Base-by-base conservation (phyloP, 2,113 vertebrate genomes). In the Paratilapia polleni region DNA sequence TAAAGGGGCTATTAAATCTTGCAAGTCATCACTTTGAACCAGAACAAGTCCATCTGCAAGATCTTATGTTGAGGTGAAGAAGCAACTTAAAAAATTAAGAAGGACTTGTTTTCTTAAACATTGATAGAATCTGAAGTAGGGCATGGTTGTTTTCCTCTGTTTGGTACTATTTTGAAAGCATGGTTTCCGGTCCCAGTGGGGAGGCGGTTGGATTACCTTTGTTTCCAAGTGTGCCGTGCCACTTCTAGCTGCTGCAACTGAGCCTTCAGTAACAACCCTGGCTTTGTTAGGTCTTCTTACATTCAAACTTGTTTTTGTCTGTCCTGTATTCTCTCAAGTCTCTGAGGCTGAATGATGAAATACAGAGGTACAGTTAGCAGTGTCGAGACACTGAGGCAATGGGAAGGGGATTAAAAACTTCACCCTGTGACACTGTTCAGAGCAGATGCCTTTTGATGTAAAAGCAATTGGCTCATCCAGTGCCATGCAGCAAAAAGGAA, bases 341-440 rank as follows among this genome's bases (percentile, higher is more conserved):
- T 84, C 56, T 78, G 85, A 85, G 82, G 82, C 75, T 82, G 83
- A 77, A 58, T 91, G 90, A 92, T 93, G 93, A 93, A 92, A 94
- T 63, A 59, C 31, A 38, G 83, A 91, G 89, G 86, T 92, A 64
- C 63, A 47, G 86, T 89, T 82, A 83, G 74, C 82, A n/a, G 76
- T 14, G 13, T 75, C 3, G 34, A 77, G 84, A 68, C 22, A 9
- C 78, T 60, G 59, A 80, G 52, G 68, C 83, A 84, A 57, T 54
- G 59, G 81, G 34, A 88, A 28, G 8, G 43, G 84, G 87, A 93
- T 88, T 92, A 87, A 88, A 92, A 86, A 74, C 82, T 63, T 63
- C 13, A 34, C 81, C 86, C 73, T 63, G 59, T 87, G 79, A 86
- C 85, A 78, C 78, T 38, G 52, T 41, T 64, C 58, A 91, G 86